Evolutionary conservation across 2,797 vertebrate species (phyloP).

Genomic region (Coregonus ussuriensis): DNA sequence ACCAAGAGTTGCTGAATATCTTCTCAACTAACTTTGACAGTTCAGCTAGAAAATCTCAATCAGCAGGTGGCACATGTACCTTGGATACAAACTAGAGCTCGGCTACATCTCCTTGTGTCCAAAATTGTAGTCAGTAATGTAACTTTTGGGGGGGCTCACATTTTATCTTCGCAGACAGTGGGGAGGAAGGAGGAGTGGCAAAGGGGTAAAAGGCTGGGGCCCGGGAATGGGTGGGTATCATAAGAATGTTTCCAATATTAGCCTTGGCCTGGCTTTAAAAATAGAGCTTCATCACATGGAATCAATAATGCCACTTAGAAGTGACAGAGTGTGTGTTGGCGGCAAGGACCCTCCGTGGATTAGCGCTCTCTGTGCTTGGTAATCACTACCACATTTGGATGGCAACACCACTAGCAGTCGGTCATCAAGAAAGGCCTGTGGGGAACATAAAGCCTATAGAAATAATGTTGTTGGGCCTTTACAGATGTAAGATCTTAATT

Average conservation of each 20-base stretch:
- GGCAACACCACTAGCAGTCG: background rate
- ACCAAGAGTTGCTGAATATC: too few species aligned
- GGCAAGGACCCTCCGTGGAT: constrained; percentile 24
- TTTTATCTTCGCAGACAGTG: constrained; percentile 19
- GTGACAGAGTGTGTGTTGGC: constrained; percentile 38
- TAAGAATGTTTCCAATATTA: constrained; percentile 42
- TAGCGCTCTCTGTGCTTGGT: constrained; percentile 39
- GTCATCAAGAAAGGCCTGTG: background rate
- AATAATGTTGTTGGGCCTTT: background rate
- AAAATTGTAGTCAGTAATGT: too few species aligned
- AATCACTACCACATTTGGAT: constrained; percentile 19
- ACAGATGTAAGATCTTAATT: too few species aligned
- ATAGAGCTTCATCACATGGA: constrained; percentile 54
- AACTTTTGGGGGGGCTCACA: background rate
- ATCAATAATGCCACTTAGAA: constrained; percentile 55
- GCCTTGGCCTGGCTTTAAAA: constrained; percentile 43
- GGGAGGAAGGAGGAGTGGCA: constrained; percentile 6
- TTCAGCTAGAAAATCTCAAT: background rate
- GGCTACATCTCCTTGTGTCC: too few species aligned
- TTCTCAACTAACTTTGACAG: too few species aligned
- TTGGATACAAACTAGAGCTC: too few species aligned
- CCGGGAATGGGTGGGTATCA: constrained; percentile 8
- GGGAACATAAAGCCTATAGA: background rate
- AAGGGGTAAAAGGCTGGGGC: background rate
- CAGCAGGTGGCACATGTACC: background rate